Base-by-base conservation (phyloP, 2,113 vertebrate species). In the Sylvilagus bachmani region DNA sequence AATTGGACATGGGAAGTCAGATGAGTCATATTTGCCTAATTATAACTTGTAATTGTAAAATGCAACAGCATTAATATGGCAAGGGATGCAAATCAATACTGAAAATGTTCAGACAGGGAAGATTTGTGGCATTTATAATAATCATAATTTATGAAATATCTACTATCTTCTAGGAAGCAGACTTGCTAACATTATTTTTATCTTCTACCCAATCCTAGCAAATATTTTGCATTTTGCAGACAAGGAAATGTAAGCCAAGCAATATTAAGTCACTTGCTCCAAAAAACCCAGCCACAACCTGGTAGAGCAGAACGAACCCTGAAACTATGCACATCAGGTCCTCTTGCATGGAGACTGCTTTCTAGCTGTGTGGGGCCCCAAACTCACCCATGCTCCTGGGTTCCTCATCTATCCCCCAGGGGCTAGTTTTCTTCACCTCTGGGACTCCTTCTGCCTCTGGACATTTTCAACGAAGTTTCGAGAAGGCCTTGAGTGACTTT, bases 11-110 rank as follows among this genome's bases (percentile, higher is more conserved):
- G 88, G 62, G 67, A 96, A 94, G 94, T 51, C 9, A 12, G 89
- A 89, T 96, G 96, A 97, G 91, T 97, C 97, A 97, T 97, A 95
- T 94, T 95, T 94, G 95, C 64, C 94, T 97, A 97, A 97, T 97
- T 97, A 97, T 94, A 97, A 96, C 89, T 91, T 95, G 90, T 94
- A 96, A 95, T 97, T 96, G 66, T 91, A 96, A 95, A 95, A 91
- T 77, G 87, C 92, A 96, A 95, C 82, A 88, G 88, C 64, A 91
- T 81, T 95, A 96, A 95, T 95, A 85, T 2, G 31, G 33, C 90
- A 94, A 94, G 86, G 89, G 86, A 95, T 92, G 82, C 38, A 77
- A 95, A 96, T 90, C 6, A 4, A 94, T 93, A 91, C 86, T 44
- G 38, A 92, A 95, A 94, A 75, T 67, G 49, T 80, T 83, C 16